Evolutionary conservation across 2,888 invertebrate genomes (phyloP).

Genomic region (Syritta pipiens): DNA sequence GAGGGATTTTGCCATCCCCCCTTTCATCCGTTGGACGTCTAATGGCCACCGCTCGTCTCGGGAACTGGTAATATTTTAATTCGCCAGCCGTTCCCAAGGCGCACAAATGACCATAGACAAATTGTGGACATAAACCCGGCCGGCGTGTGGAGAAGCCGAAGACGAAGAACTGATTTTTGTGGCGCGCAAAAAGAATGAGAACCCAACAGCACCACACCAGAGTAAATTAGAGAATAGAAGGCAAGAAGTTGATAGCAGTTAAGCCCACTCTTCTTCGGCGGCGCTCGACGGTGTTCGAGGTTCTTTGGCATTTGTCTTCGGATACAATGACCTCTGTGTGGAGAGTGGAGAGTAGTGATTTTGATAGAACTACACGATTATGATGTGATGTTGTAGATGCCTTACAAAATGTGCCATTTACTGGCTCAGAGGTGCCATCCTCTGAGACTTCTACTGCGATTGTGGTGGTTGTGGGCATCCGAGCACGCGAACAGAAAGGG

Average conservation of each 20-base stretch:
- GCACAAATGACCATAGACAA: constrained; percentile 50
- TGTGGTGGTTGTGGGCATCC: too few species aligned
- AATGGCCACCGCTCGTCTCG: constrained; percentile 6
- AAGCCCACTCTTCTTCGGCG: constrained; percentile 41
- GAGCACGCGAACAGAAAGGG: constrained; percentile 39
- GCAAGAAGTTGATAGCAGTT: constrained; percentile 28
- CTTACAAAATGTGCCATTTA: constrained; percentile 14
- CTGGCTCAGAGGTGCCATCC: constrained; percentile 14
- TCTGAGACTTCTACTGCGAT: constrained; percentile 21
- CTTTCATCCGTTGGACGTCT: too few species aligned
- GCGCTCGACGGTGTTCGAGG: constrained; percentile 33
- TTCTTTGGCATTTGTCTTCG: constrained; percentile 28
- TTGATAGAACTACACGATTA: constrained; percentile 46
- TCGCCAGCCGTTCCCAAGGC: constrained; percentile 23
- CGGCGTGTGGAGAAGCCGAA: too few species aligned
- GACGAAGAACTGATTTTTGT: constrained; percentile 23
- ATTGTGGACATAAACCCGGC: constrained; percentile 47
- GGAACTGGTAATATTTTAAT: constrained; percentile 27
- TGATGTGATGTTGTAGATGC: constrained; percentile 30
- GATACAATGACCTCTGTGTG: constrained; percentile 55
- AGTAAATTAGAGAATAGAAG: constrained; percentile 43
- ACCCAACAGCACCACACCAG: neutral
- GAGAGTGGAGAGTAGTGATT: constrained; percentile 37
- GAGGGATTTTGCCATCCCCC: constrained; percentile 34
- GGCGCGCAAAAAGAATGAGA: constrained; percentile 27